Base-by-base conservation (phyloP, 2,888 invertebrate species). In the Perdita meconis region DNA sequence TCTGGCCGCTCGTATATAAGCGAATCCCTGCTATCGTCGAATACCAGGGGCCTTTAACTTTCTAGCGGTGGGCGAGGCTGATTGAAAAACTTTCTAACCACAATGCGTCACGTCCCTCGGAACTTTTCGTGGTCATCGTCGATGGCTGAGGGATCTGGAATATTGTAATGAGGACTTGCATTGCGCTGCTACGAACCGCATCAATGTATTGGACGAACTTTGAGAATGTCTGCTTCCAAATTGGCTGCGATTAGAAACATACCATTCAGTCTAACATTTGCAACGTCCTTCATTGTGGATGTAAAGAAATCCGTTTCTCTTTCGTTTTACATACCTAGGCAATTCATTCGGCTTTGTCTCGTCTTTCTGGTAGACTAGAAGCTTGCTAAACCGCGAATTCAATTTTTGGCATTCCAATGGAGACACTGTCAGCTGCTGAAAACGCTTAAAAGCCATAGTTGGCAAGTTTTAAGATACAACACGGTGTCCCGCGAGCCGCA, bases 401-500 rank as follows among this genome's bases (percentile, higher is more conserved):
- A n/a, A n/a, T 61, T 79, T 78, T 81, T 84, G 70, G 74, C 74
- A 74, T 56, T 40, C 19, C 40, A 0, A 40, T 2, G 19, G 26
- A 40, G 42, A 47, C 24, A 10, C 59, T 22, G 61, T n/a, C 72
- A 38, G 44, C 26, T 50, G 36, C 24, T 40, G 70, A 81, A 84
- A 84, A 88, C 79, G 67, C 80, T 87, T 82, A 76, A 83, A 84
- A 87, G 81, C 83, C 66, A 42, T 68, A 75, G 74, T 81, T 85
- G 86, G 75, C 85, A 88, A 88, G 81, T 88, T 86, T 82, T 69
- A 81, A 81, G 66, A 79, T 75, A 80, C 44, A 71, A 79, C 80
- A 68, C 63, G 67, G 72, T 59, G 73, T 69, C 63, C 63, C 61
- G 36, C 40, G 50, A 67, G 57, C 19, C 57, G 38, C 50, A 79